Percentiles rank a stretch among this genome's conserved stretches.
These are phyloP conservation scores for Varroa destructor DNA, from an alignment of 1,140 invertebrate genomes.

Conservation along the genomic window DNA sequence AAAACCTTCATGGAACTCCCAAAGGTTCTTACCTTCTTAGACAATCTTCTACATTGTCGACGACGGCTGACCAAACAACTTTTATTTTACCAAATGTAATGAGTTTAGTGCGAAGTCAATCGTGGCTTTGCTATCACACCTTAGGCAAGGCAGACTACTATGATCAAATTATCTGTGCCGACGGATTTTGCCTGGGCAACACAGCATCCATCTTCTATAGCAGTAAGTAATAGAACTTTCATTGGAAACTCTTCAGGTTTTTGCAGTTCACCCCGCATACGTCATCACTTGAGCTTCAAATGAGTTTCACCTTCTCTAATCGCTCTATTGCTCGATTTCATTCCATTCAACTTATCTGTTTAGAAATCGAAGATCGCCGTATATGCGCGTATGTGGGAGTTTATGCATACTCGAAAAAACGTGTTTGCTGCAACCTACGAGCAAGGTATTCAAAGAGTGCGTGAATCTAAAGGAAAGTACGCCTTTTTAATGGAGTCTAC, in stretches of 20 bases:
- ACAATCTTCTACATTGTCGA: too few relatives aligned
- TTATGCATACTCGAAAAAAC: slow-evolving; percentile 69
- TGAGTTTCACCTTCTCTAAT: neutral
- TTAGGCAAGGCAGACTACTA: too few relatives aligned
- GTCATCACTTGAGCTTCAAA: neutral
- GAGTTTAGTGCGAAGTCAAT: too few relatives aligned
- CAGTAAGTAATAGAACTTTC: too few relatives aligned
- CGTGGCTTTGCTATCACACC: too few relatives aligned
- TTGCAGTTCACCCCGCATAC: neutral
- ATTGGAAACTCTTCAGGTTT: neutral
- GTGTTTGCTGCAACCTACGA: slow-evolving; percentile 68
- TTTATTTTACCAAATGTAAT: too few relatives aligned
- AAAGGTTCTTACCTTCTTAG: too few relatives aligned
- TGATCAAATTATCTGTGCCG: too few relatives aligned
- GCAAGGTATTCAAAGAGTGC: slow-evolving; percentile 65
- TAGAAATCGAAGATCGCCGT: slow-evolving; percentile 75
- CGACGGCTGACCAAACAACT: too few relatives aligned
- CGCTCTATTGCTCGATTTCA: neutral
- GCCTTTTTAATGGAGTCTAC: slow-evolving; percentile 87
- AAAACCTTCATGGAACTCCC: too few relatives aligned
- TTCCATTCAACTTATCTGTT: slow-evolving; percentile 35
- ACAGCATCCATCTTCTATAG: too few relatives aligned
- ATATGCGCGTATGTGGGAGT: slow-evolving; percentile 89
- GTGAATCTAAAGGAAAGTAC: slow-evolving; percentile 72
- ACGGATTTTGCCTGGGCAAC: too few relatives aligned